Evolutionary conservation across 1,140 invertebrate genomes (phyloP).

Genomic region (Notospermus geniculatus): DNA sequence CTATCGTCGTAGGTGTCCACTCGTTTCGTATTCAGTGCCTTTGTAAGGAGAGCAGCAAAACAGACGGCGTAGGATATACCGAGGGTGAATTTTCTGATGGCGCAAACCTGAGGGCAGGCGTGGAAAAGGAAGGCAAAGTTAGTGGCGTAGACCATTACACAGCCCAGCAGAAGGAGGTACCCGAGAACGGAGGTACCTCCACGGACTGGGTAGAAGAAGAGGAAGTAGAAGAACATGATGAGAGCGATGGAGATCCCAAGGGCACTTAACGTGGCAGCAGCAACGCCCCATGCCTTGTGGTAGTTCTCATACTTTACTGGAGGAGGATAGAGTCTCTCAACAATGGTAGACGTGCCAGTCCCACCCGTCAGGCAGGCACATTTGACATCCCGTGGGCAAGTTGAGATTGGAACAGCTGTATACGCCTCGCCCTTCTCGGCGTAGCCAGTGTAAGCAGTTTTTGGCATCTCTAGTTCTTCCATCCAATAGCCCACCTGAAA

Average conservation of each 20-base stretch:
- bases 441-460: background rate
- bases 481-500: background rate
- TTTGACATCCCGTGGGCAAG: background rate
- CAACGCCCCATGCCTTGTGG: slow-evolving; percentile 54
- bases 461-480: background rate
- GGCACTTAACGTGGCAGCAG: slow-evolving; percentile 49
- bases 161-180: slow-evolving; percentile 57
- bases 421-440: background rate
- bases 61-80: slow-evolving; percentile 57
- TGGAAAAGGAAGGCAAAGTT: slow-evolving; percentile 59
- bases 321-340: slow-evolving; percentile 20
- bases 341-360: background rate
- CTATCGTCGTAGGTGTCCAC: slow-evolving; percentile 43
- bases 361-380: slow-evolving; percentile 16
- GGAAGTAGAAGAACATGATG: slow-evolving; percentile 57
- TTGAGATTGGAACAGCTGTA: background rate
- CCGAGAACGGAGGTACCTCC: slow-evolving; percentile 58
- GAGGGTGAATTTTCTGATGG: slow-evolving; percentile 52
- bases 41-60: slow-evolving; percentile 58
- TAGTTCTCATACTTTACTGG: slow-evolving; percentile 46
- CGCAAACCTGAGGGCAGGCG: slow-evolving; percentile 54
- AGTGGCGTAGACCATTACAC: slow-evolving; percentile 55
- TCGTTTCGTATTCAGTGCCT: slow-evolving; percentile 57
- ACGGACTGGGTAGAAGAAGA: slow-evolving; percentile 55
- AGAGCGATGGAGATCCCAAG: slow-evolving; percentile 50